Base-by-base conservation (phyloP, 2,797 vertebrate genomes). In the Argya squamiceps region DNA sequence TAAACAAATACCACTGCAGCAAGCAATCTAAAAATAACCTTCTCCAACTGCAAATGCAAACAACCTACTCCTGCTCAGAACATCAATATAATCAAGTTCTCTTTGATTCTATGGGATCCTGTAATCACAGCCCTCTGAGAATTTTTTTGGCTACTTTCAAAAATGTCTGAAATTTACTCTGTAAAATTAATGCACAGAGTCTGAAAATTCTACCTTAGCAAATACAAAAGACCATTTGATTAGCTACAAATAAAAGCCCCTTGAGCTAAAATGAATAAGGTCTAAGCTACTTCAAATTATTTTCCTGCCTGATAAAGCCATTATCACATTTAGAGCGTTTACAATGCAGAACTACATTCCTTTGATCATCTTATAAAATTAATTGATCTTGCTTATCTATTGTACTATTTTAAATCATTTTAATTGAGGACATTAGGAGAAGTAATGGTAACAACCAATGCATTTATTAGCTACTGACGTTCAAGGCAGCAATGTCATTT, bases 301-400 rank as follows among this genome's bases (percentile, higher is more conserved):
- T 98, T 97, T 96, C 97, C 97, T 14, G 91, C 93, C 97, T 97
- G 98, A 98, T 98, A 98, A 98, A 98, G 94, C 97, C 94, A 98
- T 98, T 97, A 98, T 98, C 98, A 98, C 84, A 85, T 98, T 97
- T 94, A 95, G 96, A 97, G 97, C 92, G 2, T 97, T 98, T 95
- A 98, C 98, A 98, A 98, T 98, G 97, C 96, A 79, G 81, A 97
- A 97, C 96, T 98, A 97, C 97, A 96, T 97, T 97, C 98, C 98
- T 98, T 98, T 98, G 98, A 98, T 98, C 98, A 97, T 98, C 97
- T 98, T 97, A 98, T 98, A 97, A 98, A 98, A 98, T 98, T 98
- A 98, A 98, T 98, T 98, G 98, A 98, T 99, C 98, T 98, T 98
- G 98, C 98, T 98, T 99, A 99, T 99, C 98, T 99, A 98, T 99